These are phyloP conservation scores for Pipistrellus kuhlii DNA, from an alignment of 2,797 vertebrate species.

Conservation along the genomic window DNA sequence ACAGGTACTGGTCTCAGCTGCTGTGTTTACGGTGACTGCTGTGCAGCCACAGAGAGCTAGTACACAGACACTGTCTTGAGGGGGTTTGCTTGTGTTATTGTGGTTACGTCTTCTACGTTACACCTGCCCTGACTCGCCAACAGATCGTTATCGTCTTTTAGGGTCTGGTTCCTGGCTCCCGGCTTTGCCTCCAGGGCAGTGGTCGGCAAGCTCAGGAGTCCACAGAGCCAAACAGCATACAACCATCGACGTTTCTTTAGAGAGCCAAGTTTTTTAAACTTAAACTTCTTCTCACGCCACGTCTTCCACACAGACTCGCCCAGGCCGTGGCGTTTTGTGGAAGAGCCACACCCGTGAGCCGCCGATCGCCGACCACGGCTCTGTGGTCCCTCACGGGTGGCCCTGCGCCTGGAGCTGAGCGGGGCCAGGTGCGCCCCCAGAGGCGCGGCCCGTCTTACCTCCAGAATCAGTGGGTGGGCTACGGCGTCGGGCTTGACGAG, in stretches of 20 bases:
- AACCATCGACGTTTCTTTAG: no score
- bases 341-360: no score
- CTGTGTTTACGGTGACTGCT: neutral
- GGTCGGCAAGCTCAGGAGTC: no score
- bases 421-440: neutral
- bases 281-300: no score
- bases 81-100: neutral
- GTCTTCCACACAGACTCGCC: no score
- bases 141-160: neutral
- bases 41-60: neutral
- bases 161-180: neutral
- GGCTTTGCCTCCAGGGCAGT: neutral
- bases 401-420: neutral
- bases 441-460: constrained; percentile 87
- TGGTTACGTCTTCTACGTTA: neutral
- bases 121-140: neutral
- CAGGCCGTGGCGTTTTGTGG: no score
- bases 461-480: constrained; percentile 93
- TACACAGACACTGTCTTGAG: neutral
- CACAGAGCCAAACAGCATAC: no score
- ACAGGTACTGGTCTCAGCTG: neutral
- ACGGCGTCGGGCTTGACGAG: constrained; percentile 95
- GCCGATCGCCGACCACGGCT: neutral
- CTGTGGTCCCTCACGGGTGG: neutral
- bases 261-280: no score